Evolutionary conservation across 2,113 vertebrate species (phyloP), one percentile per base, ranked within the genome.

Genomic region (Tachuris rubrigastra): DNA sequence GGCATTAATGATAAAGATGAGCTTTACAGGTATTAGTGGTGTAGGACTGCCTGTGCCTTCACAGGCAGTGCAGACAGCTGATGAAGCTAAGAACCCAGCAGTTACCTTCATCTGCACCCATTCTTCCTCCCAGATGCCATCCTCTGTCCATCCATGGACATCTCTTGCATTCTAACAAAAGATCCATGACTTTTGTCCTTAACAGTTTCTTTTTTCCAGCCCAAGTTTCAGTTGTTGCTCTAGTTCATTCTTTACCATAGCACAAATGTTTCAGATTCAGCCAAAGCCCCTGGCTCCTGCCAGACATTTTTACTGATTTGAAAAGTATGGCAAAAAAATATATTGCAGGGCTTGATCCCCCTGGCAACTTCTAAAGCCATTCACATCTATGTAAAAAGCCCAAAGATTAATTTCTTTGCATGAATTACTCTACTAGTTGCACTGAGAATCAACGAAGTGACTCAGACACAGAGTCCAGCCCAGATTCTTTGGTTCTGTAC

Each of bases 401-500:
- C 2, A 4, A 39, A 27, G 27, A 41, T 3, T 1, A 95, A 76
- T 37, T 44, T 78, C 14, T 68, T 63, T 41, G 8, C 35, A 27
- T 30, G 59, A 82, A 28, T 77, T 53, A 39, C 62, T 59, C 66
- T 55, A 5, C 23, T 52, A 23, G 9, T 47, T 80, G 76, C 49
- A 68, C 49, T 47, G 23, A 72, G 73, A 80, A 71, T 63, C 53
- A 65, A 24, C 6, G 3, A 55, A 47, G 37, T 31, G 7, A 79
- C 44, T 65, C n/a, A 44, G 44, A 53, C 16, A 68, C 62, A 53
- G 28, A 79, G 14, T 33, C 28, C 46, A 86, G 22, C 19, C 19
- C 59, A 46, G 59, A 53, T 5, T 49, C 16, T 69, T 39, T 1
- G 1, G 47, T 10, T 75, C 1, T 0, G 8, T 41, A n/a, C 14